Evolutionary conservation across 2,888 invertebrate species (phyloP).

Genomic region (Pristionchus fissidentatus): DNA sequence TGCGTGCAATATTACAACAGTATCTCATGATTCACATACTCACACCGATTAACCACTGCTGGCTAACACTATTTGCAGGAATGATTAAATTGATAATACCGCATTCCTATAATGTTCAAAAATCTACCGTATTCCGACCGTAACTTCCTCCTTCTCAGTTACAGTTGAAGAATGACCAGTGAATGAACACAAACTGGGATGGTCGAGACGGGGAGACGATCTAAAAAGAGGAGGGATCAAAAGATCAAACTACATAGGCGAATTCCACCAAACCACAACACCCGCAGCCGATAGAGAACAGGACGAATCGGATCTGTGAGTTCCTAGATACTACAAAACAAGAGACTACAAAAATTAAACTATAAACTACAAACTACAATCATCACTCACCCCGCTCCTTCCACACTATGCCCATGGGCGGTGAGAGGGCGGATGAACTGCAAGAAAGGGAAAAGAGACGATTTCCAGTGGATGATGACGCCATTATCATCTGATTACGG

Average conservation of each 20-base stretch:
- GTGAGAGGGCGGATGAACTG: background rate
- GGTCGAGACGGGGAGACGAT: constrained; percentile 83
- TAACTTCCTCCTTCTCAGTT: too few species aligned
- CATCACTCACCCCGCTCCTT: constrained; percentile 33
- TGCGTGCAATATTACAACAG: too few species aligned
- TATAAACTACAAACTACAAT: too few species aligned
- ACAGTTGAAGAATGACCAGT: constrained; percentile 90
- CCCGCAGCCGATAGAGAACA: constrained; percentile 56
- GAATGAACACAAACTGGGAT: constrained; percentile 93
- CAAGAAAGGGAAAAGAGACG: constrained; percentile 41
- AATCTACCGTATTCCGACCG: too few species aligned
- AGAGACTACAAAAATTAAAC: too few species aligned
- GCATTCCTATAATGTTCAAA: too few species aligned
- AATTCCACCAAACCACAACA: too few species aligned
- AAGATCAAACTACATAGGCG: too few species aligned
- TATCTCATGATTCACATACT: too few species aligned
- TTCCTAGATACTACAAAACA: background rate
- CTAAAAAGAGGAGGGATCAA: background rate
- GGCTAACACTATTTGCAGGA: too few species aligned
- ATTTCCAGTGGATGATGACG: constrained; percentile 43
- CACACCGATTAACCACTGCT: constrained; percentile 80
- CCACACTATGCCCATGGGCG: background rate
- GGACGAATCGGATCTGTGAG: constrained; percentile 26
- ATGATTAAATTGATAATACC: too few species aligned
- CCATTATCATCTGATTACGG: constrained; percentile 18